A percentile compares a stretch with the other conserved stretches of the same genome.
These are phyloP conservation scores for Myathropa florea DNA, from an alignment of 2,888 invertebrate genomes.

Conservation along the genomic window DNA sequence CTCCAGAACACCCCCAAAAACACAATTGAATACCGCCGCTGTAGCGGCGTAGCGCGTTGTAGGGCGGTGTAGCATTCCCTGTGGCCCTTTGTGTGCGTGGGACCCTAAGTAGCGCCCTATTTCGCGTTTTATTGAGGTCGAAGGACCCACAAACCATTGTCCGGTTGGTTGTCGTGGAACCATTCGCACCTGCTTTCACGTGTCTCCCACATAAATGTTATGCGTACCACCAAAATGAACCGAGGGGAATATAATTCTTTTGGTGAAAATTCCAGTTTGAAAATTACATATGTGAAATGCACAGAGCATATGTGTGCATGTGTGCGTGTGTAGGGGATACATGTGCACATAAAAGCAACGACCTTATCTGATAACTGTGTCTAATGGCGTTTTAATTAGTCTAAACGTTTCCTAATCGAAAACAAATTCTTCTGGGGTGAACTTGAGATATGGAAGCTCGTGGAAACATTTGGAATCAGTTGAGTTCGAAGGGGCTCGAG, in stretches of 20 bases:
- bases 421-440: neutral
- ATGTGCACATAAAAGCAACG: slow-evolving; percentile 11
- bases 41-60: no score
- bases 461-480: neutral
- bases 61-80: neutral
- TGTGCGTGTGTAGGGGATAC: neutral
- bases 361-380: slow-evolving; percentile 51
- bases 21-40: neutral
- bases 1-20: neutral
- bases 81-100: neutral
- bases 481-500: neutral
- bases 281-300: slow-evolving; percentile 17
- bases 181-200: slow-evolving; percentile 56
- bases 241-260: slow-evolving; percentile 50
- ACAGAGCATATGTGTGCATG: neutral
- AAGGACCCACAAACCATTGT: slow-evolving; percentile 51
- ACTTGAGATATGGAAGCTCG: neutral
- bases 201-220: slow-evolving; percentile 55
- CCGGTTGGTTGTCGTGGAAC: slow-evolving; percentile 22
- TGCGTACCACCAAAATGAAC: slow-evolving; percentile 20
- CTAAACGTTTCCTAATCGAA: slow-evolving; percentile 55
- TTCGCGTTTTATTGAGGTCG: slow-evolving; percentile 56
- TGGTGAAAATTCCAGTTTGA: slow-evolving; percentile 43
- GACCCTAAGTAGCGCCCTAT: slow-evolving; percentile 15
- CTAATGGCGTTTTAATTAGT: slow-evolving; percentile 66